A percentile compares a stretch with the other conserved stretches of the same genome.
phyloP scores from a whole-genome alignment of 2,797 vertebrate genomes.

The Schizothorax lantsangensis region DNA sequence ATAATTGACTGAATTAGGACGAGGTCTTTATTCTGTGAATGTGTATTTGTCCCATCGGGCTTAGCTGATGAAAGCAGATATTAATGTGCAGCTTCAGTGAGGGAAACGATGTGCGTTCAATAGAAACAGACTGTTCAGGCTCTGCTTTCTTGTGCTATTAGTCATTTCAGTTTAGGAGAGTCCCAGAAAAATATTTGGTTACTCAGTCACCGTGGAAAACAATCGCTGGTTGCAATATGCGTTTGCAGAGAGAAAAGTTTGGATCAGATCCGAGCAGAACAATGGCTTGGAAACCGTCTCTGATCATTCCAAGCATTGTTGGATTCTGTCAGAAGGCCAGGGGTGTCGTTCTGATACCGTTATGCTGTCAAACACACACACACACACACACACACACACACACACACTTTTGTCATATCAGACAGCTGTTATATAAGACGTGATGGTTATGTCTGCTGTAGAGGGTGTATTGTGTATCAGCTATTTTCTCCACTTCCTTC shows the following conservation, averaged over 20 bases:
- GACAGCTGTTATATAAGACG: conserved; percentile 25
- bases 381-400: background rate
- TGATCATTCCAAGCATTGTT: conserved; percentile 19
- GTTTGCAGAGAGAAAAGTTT: background rate
- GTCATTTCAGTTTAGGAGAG: background rate
- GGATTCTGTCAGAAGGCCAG: conserved; percentile 26
- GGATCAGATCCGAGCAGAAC: conserved; percentile 24
- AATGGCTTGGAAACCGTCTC: conserved; percentile 24
- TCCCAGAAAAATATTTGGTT: background rate
- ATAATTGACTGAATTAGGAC: conserved; percentile 25
- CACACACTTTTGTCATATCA: conserved; percentile 20
- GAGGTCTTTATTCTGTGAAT: background rate
- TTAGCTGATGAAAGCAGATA: background rate
- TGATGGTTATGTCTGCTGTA: background rate
- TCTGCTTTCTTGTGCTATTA: conserved; percentile 8
- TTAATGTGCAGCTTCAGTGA: background rate
- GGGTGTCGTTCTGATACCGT: background rate
- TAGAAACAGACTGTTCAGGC: background rate
- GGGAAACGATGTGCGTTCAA: background rate
- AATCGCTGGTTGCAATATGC: background rate
- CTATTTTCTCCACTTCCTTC: conserved; percentile 41
- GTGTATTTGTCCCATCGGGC: background rate
- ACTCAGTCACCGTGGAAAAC: background rate
- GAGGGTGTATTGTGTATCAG: conserved; percentile 27
- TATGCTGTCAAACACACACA: background rate